Conservation (phyloP, 2,888 invertebrate genomes). For the Sinotaia quadrata region DNA sequence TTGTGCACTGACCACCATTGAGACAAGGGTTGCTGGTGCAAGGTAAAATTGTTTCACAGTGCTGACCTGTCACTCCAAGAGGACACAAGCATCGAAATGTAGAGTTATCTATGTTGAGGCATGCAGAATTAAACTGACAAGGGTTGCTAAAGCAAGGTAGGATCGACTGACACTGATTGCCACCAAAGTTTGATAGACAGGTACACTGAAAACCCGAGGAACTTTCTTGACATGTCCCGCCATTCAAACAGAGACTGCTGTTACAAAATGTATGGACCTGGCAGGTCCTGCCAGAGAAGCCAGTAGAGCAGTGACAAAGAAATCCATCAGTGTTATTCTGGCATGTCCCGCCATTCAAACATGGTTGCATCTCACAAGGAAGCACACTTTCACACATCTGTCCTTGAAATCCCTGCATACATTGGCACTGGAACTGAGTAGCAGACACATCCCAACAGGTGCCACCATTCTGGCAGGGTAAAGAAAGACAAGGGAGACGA, state of each 20-base stretch:
- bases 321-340: conserved; percentile 30
- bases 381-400: conserved; percentile 24
- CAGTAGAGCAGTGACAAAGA: conserved; percentile 35
- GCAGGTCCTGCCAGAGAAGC: conserved; percentile 38
- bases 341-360: conserved; percentile 33
- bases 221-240: conserved; percentile 50
- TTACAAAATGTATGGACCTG: conserved; percentile 41
- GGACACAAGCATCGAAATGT: conserved; percentile 36
- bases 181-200: conserved; percentile 47
- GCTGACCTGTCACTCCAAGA: conserved; percentile 22
- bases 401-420: conserved; percentile 25
- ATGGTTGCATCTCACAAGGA: conserved; percentile 28
- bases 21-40: conserved; percentile 49
- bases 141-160: conserved; percentile 37
- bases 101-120: conserved; percentile 20
- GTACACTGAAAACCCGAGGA: conserved; percentile 39
- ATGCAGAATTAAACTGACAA: conserved; percentile 40
- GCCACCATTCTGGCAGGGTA: conserved; percentile 31
- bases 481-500: conserved; percentile 20
- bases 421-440: conserved; percentile 28
- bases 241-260: conserved; percentile 49
- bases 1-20: conserved; percentile 46
- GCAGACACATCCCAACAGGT: conserved; percentile 26
- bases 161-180: conserved; percentile 46
- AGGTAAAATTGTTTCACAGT: conserved; percentile 38